Percentiles rank a stretch among this genome's conserved stretches.
Evolutionary conservation across 1,140 invertebrate species (phyloP).

Genomic region (Bactericera cockerelli): DNA sequence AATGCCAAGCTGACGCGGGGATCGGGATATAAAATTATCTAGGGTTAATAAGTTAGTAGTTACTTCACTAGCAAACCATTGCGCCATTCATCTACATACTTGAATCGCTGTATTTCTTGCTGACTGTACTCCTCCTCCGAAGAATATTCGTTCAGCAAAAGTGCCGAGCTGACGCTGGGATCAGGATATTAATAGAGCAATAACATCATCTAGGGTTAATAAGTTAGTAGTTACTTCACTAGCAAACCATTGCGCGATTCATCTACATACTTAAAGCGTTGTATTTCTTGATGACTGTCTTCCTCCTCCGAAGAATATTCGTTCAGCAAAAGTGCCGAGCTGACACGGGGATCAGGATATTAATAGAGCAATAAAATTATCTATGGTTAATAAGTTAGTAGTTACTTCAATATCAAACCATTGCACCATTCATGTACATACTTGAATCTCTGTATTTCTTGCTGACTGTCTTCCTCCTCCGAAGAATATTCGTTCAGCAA

Average conservation of each 20-base stretch:
- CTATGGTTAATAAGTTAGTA: too few species aligned
- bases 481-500: constrained; percentile 3
- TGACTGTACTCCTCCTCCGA: not conserved
- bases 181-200: too few species aligned
- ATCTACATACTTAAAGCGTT: not conserved
- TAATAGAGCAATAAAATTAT: too few species aligned
- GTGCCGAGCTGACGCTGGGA: not conserved
- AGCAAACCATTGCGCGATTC: too few species aligned
- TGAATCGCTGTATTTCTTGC: not conserved
- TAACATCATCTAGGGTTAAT: too few species aligned
- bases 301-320: not conserved
- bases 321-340: not conserved
- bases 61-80: too few species aligned
- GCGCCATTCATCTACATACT: too few species aligned
- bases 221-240: too few species aligned
- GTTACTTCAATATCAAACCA: too few species aligned
- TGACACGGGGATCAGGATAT: not conserved
- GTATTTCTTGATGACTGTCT: not conserved
- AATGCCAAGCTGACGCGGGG: not conserved
- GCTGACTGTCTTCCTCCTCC: constrained; percentile 1
- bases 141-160: not conserved
- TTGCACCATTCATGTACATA: too few species aligned
- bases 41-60: too few species aligned
- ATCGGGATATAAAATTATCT: too few species aligned
- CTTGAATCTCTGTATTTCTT: not conserved